phyloP scores from a whole-genome alignment of 2,888 invertebrate species.

The Leptinotarsa juncta region DNA sequence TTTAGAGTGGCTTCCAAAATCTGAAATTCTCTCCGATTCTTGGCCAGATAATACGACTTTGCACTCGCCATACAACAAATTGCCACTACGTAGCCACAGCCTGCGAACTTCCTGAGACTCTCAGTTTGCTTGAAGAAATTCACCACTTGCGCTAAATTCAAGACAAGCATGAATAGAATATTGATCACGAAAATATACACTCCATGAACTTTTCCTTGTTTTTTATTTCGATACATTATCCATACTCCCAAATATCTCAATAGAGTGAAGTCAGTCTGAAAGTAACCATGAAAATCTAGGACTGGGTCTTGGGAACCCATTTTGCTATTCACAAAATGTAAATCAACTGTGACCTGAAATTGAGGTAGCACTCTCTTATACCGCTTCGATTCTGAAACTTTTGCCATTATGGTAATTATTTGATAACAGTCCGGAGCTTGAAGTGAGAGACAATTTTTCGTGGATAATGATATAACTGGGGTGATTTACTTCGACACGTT shows the following conservation, averaged over 20 bases:
- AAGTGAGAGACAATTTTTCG: not conserved
- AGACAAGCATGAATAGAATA: not conserved
- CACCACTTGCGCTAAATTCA: not conserved
- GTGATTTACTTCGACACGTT: not conserved
- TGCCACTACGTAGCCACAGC: conserved; percentile 19
- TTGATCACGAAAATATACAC: conserved; percentile 1
- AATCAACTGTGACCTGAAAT: not conserved
- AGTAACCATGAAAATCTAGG: not conserved
- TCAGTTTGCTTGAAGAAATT: conserved; percentile 16
- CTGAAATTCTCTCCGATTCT: conserved; percentile 10
- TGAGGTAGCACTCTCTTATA: not conserved
- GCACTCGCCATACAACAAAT: conserved; percentile 22
- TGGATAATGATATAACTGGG: not conserved
- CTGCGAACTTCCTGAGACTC: conserved; percentile 4
- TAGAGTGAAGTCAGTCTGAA: not conserved
- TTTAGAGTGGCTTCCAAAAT: conserved; percentile 20
- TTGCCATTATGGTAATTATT: not conserved
- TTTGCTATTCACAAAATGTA: not conserved
- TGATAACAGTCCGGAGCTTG: not conserved
- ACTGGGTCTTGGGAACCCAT: not conserved
- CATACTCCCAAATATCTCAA: conserved; percentile 5
- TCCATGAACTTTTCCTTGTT: not conserved
- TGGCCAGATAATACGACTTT: conserved; percentile 20
- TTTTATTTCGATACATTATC: not conserved
- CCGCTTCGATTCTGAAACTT: not conserved